These are phyloP conservation scores for Macquaria ambigua DNA, from an alignment of 2,113 vertebrate genomes.

Conservation along the genomic window DNA sequence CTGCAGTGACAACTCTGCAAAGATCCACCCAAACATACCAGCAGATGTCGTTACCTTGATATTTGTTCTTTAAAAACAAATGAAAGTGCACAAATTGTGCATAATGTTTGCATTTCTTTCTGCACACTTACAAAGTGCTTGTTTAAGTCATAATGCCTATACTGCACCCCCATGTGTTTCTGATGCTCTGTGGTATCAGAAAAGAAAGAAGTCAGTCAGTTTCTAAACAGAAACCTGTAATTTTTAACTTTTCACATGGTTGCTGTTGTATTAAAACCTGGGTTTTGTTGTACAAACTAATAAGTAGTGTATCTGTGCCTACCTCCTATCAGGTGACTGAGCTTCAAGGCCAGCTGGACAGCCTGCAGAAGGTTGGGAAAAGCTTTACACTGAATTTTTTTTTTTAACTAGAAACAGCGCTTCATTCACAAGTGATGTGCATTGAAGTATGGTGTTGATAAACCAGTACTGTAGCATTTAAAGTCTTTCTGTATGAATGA, in stretches of 20 bases:
- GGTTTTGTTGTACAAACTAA: neutral
- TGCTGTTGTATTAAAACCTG: neutral
- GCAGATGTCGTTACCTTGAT: too few species aligned
- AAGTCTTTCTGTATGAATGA: neutral
- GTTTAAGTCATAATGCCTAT: neutral
- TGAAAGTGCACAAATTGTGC: neutral
- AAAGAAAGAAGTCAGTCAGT: too few species aligned
- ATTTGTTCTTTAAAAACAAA: too few species aligned
- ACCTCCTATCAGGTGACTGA: slow-evolving; percentile 78
- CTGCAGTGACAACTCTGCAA: neutral
- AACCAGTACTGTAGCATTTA: neutral
- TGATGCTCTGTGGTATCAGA: neutral
- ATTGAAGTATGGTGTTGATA: neutral
- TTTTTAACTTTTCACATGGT: neutral
- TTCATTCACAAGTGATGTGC: neutral
- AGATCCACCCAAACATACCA: neutral
- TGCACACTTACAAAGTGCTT: neutral
- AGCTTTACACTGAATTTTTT: neutral
- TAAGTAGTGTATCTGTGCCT: neutral
- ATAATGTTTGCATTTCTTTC: too few species aligned
- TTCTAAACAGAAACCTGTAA: too few species aligned
- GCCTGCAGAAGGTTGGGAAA: slow-evolving; percentile 88
- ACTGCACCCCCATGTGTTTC: too few species aligned
- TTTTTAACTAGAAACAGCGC: neutral
- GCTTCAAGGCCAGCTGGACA: slow-evolving; percentile 89